These are phyloP conservation scores for Zalophus californianus DNA, from an alignment of 2,797 vertebrate genomes.

Conservation along the genomic window DNA sequence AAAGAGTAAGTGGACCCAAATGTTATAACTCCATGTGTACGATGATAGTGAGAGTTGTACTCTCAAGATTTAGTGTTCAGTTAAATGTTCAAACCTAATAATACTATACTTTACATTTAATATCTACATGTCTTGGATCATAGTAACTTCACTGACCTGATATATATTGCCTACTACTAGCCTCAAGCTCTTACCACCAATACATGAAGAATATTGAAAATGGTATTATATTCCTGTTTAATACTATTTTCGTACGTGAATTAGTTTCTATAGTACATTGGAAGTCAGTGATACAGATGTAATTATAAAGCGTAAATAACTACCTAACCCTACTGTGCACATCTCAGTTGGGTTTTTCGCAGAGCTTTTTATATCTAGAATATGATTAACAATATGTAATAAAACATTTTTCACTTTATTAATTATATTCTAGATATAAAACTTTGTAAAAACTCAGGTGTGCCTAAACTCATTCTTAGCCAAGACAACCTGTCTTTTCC, in stretches of 20 bases:
- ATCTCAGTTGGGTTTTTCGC: neutral
- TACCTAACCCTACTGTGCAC: neutral
- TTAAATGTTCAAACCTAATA: slow-evolving; percentile 48
- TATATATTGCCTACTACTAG: neutral
- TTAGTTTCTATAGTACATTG: neutral
- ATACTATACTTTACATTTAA: slow-evolving; percentile 12
- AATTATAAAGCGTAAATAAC: neutral
- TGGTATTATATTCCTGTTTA: neutral
- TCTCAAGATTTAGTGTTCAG: neutral
- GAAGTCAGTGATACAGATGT: neutral
- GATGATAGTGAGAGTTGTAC: neutral
- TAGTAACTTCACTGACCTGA: slow-evolving; percentile 41
- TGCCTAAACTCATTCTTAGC: neutral
- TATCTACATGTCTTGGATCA: slow-evolving; percentile 36
- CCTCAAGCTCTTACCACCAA: neutral
- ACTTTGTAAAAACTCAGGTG: neutral
- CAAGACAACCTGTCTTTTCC: neutral
- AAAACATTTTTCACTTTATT: neutral
- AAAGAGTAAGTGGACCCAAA: slow-evolving; percentile 68
- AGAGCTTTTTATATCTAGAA: neutral
- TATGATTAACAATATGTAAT: neutral
- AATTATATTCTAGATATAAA: neutral
- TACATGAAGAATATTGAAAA: neutral
- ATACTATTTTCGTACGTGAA: neutral
- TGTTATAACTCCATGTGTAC: neutral